Percentiles rank a stretch among this genome's conserved stretches.
These are phyloP conservation scores for Triplophysa siluroides DNA, from an alignment of 2,113 vertebrate genomes.

Conservation along the genomic window DNA sequence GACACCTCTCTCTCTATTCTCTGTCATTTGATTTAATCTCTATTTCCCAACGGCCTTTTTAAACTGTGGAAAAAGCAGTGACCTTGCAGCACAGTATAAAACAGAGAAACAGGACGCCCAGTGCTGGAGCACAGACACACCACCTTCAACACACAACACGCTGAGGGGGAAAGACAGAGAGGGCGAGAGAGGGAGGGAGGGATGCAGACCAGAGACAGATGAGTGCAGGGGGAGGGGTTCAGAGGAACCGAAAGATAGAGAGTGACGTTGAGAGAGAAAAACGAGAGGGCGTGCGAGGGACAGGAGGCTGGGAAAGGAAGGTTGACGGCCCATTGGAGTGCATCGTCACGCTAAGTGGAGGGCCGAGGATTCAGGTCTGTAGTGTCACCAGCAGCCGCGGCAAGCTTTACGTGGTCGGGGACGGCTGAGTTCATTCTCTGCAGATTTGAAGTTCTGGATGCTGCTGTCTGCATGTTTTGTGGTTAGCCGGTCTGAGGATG, in stretches of 20 bases:
- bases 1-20: not conserved
- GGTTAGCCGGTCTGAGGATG: constrained; percentile 62
- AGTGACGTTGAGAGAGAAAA: constrained; percentile 47
- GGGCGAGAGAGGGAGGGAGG: constrained; percentile 47
- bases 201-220: constrained; percentile 13
- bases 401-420: not conserved
- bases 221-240: constrained; percentile 49
- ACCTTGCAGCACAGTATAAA: constrained; percentile 71
- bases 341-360: constrained; percentile 64
- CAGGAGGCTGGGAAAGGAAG: constrained; percentile 49
- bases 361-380: constrained; percentile 11
- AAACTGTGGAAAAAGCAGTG: constrained; percentile 61
- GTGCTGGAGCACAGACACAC: constrained; percentile 22
- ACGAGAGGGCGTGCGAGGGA: constrained; percentile 49
- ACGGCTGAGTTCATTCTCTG: not conserved
- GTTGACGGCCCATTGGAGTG: constrained; percentile 61
- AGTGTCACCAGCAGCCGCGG: not conserved
- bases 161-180: constrained; percentile 41
- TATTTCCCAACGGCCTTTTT: not conserved
- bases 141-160: constrained; percentile 49
- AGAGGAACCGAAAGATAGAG: constrained; percentile 53
- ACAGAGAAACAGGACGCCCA: not conserved
- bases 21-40: not conserved
- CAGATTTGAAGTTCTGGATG: constrained; percentile 9
- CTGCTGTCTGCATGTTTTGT: constrained; percentile 37